Evolutionary conservation across 2,888 invertebrate genomes (phyloP), one percentile per base, ranked within the genome.

Genomic region (Mechanitis mazaeus): DNA sequence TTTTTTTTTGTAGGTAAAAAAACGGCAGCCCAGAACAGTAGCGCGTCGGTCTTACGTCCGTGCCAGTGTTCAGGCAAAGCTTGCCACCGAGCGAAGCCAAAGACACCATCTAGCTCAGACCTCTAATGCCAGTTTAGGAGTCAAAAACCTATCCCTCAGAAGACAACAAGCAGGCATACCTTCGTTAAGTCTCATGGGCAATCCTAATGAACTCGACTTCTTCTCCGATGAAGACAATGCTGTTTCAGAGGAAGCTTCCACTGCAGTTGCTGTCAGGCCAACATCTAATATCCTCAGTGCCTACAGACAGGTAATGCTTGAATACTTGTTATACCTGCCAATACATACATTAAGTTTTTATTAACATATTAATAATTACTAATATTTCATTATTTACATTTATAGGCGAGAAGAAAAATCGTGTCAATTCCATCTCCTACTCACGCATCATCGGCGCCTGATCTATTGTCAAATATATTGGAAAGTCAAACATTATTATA

Each of bases 401-500:
- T 72, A 38, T 77, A 90, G 90, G 84, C 84, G 3, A 79, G 91
- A 63, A 80, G 91, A 64, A 93, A 93, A 75, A 84, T 86, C 77
- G 71, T 87, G 12, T 71, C 80, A 33, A 70, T 84, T 54, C 81
- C 88, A 7, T 85, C 87, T 0, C 86, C 88, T 47, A 76, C 88
- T 31, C 83, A 78, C 68, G 83, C 87, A 33, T 65, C 83, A 1
- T 76, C 91, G n/a, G 84, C 88, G 9, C 84, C 91, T 0, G 94
- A 95, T 81, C 73, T 96, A 7, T 83, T 96, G 4, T 93, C 92
- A 42, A 92, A 91, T 71, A 95, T 96, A 69, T 83, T 96, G 72
- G 92, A 93, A 67, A 91, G 92, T 69, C 95, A 95, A 79, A 91
- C 93, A 57, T 87, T 93, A 64, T 92, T 95, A 83, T 94, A 94